Percentiles rank a stretch among this genome's conserved stretches.
Evolutionary conservation across 2,888 invertebrate genomes (phyloP).

Genomic region (Watsonalla cultraria): DNA sequence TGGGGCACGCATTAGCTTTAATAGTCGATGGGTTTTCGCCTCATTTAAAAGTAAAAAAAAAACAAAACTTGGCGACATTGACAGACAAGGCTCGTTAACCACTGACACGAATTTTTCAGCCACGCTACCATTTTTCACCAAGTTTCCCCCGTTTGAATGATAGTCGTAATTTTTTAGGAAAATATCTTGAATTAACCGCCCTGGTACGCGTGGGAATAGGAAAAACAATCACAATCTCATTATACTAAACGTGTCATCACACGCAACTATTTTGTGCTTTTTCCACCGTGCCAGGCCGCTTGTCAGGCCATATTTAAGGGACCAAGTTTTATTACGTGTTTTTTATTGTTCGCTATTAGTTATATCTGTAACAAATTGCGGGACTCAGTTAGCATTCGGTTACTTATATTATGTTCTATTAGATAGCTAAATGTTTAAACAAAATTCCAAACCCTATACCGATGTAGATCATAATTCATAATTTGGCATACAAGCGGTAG

Average conservation of each 20-base stretch:
- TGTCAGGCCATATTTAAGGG: conserved; percentile 11
- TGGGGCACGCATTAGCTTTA: conserved; percentile 38
- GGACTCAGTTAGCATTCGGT: no score
- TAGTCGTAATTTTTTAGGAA: conserved; percentile 48
- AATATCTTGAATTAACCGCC: conserved; percentile 23
- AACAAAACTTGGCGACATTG: conserved; percentile 47
- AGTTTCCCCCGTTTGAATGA: conserved; percentile 53
- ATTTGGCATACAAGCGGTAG: no score
- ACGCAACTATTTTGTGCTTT: conserved; percentile 44
- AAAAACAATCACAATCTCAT: conserved; percentile 58
- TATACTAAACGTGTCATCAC: conserved; percentile 49
- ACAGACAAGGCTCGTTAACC: conserved; percentile 60
- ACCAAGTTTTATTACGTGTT: conserved; percentile 22
- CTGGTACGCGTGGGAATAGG: conserved; percentile 28
- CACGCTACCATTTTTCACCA: conserved; percentile 40
- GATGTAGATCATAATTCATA: no score
- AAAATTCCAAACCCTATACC: no score
- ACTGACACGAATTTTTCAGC: conserved; percentile 44
- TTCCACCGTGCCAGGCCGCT: conserved; percentile 10
- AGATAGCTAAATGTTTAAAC: no score
- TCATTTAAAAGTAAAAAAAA: conserved; percentile 45
- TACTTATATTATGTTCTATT: no score
- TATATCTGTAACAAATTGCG: conserved; percentile 14
- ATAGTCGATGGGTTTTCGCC: conserved; percentile 48
- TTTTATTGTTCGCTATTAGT: conserved; percentile 24